Evolutionary conservation across 1,140 invertebrate species (phyloP).

Genomic region (Bursaphelenchus mucronatus): DNA sequence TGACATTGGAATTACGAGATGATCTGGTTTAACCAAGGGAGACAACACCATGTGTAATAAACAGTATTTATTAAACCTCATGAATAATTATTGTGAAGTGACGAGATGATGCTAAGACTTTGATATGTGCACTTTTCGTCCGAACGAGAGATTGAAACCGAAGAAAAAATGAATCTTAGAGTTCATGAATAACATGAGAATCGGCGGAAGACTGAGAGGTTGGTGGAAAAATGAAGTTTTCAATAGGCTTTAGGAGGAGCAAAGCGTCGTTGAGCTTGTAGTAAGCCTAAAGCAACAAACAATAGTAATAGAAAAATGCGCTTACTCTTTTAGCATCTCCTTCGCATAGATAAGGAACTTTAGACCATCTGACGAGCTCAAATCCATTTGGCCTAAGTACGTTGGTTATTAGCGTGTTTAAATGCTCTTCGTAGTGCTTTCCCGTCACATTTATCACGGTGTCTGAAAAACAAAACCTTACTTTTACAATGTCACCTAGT

Average conservation of each 20-base stretch:
- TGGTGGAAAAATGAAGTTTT: neutral
- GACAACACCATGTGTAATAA: no score
- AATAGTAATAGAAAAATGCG: neutral
- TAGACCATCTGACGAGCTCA: conserved; percentile 72
- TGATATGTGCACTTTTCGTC: no score
- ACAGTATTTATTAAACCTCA: no score
- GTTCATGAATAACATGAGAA: no score
- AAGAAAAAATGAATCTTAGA: no score
- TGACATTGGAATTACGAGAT: no score
- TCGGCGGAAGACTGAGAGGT: no score
- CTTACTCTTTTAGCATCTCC: conserved; percentile 72
- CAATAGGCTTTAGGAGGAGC: conserved; percentile 66
- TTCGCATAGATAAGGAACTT: conserved; percentile 86
- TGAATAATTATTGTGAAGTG: no score
- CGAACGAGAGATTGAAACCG: no score
- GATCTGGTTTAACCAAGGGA: no score
- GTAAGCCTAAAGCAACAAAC: conserved; percentile 70
- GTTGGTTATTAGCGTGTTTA: conserved; percentile 69
- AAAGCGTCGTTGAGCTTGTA: conserved; percentile 83
- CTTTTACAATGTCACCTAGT: conserved; percentile 3
- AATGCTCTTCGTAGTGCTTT: conserved; percentile 74
- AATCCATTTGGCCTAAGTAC: conserved; percentile 73
- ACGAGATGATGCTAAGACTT: no score
- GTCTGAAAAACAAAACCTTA: conserved; percentile 27
- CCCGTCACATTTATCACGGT: conserved; percentile 66